phyloP scores from a whole-genome alignment of 2,797 vertebrate species.

The Myotis findleyi region DNA sequence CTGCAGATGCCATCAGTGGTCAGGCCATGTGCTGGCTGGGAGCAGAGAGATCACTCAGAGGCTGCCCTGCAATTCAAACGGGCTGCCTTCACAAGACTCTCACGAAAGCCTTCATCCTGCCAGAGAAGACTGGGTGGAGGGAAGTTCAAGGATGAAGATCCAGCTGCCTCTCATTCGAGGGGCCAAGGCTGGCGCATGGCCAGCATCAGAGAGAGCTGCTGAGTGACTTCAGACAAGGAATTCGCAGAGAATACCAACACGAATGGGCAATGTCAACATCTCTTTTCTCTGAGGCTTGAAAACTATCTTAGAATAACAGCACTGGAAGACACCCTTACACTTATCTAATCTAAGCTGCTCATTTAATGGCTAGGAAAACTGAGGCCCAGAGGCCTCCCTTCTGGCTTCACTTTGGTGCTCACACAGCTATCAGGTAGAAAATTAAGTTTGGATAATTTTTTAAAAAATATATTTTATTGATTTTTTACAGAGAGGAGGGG shows the following conservation, averaged over 20 bases:
- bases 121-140: not conserved
- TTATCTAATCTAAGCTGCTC: not conserved
- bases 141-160: not conserved
- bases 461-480: too few species aligned
- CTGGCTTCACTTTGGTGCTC: not conserved
- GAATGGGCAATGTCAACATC: not conserved
- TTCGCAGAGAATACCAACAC: not conserved
- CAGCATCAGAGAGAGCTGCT: not conserved
- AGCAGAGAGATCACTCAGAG: constrained; percentile 21
- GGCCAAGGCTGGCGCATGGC: not conserved
- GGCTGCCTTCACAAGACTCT: constrained; percentile 34
- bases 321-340: not conserved
- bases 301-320: not conserved
- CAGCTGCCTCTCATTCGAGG: not conserved
- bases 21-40: not conserved
- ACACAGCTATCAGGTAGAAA: not conserved
- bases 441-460: not conserved
- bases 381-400: not conserved
- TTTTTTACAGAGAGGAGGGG: too few species aligned
- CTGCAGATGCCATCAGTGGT: constrained; percentile 69
- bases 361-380: not conserved
- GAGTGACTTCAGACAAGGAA: not conserved
- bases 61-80: constrained; percentile 45
- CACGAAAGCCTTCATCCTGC: not conserved
- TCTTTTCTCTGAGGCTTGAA: not conserved